A percentile compares a stretch with the other conserved stretches of the same genome.
phyloP scores from a whole-genome alignment of 2,888 invertebrate species.

The Papilio elwesi region DNA sequence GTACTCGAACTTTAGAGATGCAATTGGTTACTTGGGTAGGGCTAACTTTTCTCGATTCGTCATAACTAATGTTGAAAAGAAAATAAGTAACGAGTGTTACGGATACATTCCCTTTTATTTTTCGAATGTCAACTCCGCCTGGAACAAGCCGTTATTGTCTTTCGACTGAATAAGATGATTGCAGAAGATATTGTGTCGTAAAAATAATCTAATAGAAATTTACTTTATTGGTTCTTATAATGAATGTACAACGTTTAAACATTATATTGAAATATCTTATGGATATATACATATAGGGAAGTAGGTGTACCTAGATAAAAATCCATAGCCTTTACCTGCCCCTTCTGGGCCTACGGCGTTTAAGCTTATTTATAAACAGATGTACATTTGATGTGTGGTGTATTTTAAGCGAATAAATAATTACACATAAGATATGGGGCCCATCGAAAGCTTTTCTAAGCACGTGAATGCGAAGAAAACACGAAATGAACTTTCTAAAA shows the following conservation, averaged over 20 bases:
- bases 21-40: slow-evolving; percentile 6
- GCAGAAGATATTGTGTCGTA: not conserved
- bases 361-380: not conserved
- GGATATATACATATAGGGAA: too few species aligned
- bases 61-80: slow-evolving; percentile 26
- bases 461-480: slow-evolving; percentile 42
- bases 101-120: slow-evolving; percentile 11
- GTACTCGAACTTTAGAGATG: slow-evolving; percentile 27
- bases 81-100: slow-evolving; percentile 5
- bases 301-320: too few species aligned
- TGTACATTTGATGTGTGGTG: slow-evolving; percentile 16
- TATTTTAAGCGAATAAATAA: not conserved
- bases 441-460: slow-evolving; percentile 18
- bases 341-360: too few species aligned
- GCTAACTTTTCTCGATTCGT: slow-evolving; percentile 26
- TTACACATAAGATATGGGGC: slow-evolving; percentile 7
- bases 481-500: slow-evolving; percentile 69
- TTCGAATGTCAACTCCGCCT: slow-evolving; percentile 5
- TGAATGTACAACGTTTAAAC: too few species aligned
- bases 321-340: too few species aligned
- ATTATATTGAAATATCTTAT: too few species aligned
- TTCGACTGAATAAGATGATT: slow-evolving; percentile 1
- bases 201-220: too few species aligned
- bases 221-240: too few species aligned
- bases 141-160: not conserved